Conservation (phyloP, 2,888 invertebrate genomes). For the Vanessa cardui region DNA sequence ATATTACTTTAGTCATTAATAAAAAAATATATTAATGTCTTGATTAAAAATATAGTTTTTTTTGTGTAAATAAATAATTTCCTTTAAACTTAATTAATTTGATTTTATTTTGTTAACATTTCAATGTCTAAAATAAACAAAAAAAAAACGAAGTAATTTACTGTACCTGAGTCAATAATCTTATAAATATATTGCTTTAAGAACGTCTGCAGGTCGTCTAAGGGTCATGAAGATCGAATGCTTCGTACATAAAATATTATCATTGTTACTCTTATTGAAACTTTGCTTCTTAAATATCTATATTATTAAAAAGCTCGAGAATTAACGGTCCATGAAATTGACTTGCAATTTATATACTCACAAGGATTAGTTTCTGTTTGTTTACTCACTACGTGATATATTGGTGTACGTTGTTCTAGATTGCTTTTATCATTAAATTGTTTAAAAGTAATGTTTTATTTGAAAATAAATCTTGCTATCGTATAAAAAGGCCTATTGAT, state of each 20-base stretch:
- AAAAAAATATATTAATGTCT: no score
- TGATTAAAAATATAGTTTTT: no score
- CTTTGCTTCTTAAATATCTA: slow-evolving; percentile 2
- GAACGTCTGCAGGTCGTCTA: slow-evolving; percentile 51
- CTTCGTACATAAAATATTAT: slow-evolving; percentile 28
- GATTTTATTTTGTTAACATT: not conserved
- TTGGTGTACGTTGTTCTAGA: not conserved
- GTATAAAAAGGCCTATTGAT: not conserved
- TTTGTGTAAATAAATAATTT: no score
- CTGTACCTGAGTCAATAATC: slow-evolving; percentile 43
- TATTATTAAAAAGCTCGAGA: slow-evolving; percentile 5
- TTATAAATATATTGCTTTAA: slow-evolving; percentile 44
- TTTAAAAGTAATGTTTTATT: no score
- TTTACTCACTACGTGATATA: not conserved
- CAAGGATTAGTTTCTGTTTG: slow-evolving; percentile 1
- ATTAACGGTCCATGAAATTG: slow-evolving; percentile 6
- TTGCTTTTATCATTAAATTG: no score
- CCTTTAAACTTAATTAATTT: no score
- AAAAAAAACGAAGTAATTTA: slow-evolving; percentile 22
- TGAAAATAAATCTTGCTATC: no score
- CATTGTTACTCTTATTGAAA: slow-evolving; percentile 26
- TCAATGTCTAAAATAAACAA: not conserved
- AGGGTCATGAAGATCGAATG: slow-evolving; percentile 40
- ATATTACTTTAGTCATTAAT: no score
- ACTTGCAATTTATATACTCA: slow-evolving; percentile 3